These are phyloP conservation scores for Poecilus cupreus DNA, from an alignment of 2,888 invertebrate species.

Conservation along the genomic window DNA sequence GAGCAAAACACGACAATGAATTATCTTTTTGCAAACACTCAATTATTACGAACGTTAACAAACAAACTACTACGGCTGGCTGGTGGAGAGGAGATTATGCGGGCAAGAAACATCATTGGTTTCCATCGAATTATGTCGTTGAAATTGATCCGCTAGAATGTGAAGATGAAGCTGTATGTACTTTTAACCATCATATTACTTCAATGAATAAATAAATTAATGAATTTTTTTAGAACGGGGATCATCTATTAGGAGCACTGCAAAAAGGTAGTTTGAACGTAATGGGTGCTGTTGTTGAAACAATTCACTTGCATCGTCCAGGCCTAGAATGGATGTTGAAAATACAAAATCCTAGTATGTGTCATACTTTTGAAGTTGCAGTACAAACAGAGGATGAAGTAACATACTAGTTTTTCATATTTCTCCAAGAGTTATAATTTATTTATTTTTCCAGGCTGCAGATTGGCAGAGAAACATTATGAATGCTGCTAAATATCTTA, in stretches of 20 bases:
- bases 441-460: constrained; percentile 78
- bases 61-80: constrained; percentile 82
- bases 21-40: constrained; percentile 96
- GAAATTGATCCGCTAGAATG: constrained; percentile 78
- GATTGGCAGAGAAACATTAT: constrained; percentile 93
- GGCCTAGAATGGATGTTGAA: constrained; percentile 84
- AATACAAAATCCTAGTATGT: constrained; percentile 85
- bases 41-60: constrained; percentile 94
- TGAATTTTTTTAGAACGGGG: constrained; percentile 73
- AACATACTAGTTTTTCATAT: constrained; percentile 59
- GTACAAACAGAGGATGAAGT: constrained; percentile 82
- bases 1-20: constrained; percentile 91
- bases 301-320: constrained; percentile 74
- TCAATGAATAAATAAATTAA: neutral
- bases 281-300: constrained; percentile 86
- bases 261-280: constrained; percentile 94
- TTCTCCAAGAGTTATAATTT: neutral
- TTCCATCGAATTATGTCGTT: constrained; percentile 94
- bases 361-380: constrained; percentile 88
- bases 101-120: constrained; percentile 92
- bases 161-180: constrained; percentile 74
- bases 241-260: constrained; percentile 79
- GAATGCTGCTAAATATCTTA: constrained; percentile 89
- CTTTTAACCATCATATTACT: neutral
- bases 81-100: constrained; percentile 99